Percentiles rank a stretch among this genome's conserved stretches.
Evolutionary conservation across 2,888 invertebrate genomes (phyloP).

Genomic region (Drosophila setosimentum): DNA sequence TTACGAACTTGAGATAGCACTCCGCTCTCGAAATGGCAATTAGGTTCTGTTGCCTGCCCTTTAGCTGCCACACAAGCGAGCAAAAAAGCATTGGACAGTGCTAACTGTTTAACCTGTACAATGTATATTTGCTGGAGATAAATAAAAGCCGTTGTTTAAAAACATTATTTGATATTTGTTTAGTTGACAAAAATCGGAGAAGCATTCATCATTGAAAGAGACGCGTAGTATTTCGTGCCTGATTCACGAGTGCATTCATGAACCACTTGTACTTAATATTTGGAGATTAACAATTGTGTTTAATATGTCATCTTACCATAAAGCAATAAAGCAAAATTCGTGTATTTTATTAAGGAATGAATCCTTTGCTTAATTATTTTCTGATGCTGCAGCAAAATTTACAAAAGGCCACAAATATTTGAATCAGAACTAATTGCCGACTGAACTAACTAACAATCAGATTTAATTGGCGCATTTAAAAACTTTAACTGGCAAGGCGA

Average conservation of each 20-base stretch:
- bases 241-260: neutral
- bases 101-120: neutral
- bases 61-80: constrained; percentile 9
- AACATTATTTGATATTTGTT: neutral
- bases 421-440: no score
- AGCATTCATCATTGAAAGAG: neutral
- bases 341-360: neutral
- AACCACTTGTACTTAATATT: neutral
- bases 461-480: neutral
- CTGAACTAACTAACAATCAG: neutral
- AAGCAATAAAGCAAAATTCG: neutral
- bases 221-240: neutral
- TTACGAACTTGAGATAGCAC: constrained; percentile 16
- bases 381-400: neutral
- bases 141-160: neutral
- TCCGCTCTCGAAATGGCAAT: constrained; percentile 33
- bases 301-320: neutral
- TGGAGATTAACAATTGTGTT: neutral
- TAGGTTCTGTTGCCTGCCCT: constrained; percentile 30
- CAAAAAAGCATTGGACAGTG: neutral
- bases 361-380: neutral
- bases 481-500: neutral
- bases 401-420: neutral
- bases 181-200: neutral
- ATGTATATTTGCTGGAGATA: neutral